Conservation (phyloP, 2,113 vertebrate species). For the Ploceus nigricollis region DNA sequence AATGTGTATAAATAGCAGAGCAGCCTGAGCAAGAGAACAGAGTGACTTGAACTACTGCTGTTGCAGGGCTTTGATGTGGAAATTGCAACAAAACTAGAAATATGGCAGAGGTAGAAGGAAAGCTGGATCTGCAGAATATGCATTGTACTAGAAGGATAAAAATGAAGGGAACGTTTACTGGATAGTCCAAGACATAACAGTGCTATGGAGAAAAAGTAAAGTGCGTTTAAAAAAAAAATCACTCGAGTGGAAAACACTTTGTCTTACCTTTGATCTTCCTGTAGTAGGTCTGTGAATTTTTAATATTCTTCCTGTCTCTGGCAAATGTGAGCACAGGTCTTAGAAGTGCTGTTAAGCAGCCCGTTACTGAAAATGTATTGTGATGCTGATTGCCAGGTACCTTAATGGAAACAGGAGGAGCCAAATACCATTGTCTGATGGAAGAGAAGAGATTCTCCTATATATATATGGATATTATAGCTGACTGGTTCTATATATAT, state of each 20-base stretch:
- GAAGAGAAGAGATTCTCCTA: background rate
- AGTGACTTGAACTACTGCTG: background rate
- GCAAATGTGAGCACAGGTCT: background rate
- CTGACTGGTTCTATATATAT: background rate
- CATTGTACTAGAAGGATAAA: background rate
- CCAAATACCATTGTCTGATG: background rate
- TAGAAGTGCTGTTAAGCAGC: background rate
- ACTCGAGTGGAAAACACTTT: background rate
- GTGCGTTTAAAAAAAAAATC: background rate
- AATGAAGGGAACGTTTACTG: background rate
- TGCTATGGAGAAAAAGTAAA: background rate
- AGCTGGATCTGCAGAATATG: background rate
- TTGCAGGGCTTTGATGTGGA: background rate
- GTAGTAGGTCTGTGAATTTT: background rate
- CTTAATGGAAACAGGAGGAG: background rate
- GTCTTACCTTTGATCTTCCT: background rate
- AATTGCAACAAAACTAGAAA: background rate
- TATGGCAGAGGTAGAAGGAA: background rate
- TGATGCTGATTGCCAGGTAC: fast-evolving
- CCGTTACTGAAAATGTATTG: background rate
- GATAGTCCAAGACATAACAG: background rate
- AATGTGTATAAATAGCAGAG: background rate
- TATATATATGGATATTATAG: background rate
- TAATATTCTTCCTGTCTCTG: background rate
- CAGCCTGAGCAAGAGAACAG: background rate